Evolutionary conservation across 1,140 invertebrate species (phyloP).

Genomic region (Neodiprion virginianus): DNA sequence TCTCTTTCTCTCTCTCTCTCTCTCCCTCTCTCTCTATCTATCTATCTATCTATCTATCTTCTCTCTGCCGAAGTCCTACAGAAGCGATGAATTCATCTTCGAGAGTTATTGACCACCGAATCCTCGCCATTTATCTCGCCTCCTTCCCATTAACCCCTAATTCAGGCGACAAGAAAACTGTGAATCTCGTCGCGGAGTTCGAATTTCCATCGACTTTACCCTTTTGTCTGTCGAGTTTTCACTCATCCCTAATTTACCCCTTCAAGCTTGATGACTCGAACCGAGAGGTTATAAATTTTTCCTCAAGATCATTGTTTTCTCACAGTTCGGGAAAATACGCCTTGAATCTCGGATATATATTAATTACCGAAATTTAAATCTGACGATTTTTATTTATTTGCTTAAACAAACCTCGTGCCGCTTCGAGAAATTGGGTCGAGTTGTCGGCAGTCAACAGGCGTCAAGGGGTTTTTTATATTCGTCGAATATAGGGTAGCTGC

Average conservation of each 20-base stretch:
- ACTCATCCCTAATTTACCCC: too few species aligned
- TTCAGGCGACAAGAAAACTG: not conserved
- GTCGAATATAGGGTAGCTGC: not conserved
- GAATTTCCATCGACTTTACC: constrained; percentile 9
- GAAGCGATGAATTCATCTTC: too few species aligned
- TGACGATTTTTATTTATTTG: not conserved
- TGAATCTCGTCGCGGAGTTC: constrained; percentile 37
- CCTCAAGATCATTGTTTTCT: too few species aligned
- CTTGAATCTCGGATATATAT: not conserved
- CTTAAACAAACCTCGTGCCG: not conserved
- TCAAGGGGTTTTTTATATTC: not conserved
- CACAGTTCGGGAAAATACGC: too few species aligned
- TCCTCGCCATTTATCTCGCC: not conserved
- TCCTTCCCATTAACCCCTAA: constrained; percentile 12
- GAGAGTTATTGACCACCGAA: too few species aligned
- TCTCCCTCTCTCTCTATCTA: constrained; percentile 25
- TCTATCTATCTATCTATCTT: constrained; percentile 3
- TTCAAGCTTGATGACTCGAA: too few species aligned
- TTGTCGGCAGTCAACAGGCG: not conserved
- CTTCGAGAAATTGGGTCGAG: not conserved
- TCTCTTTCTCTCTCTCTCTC: constrained; percentile 36
- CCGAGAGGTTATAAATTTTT: too few species aligned
- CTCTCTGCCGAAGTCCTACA: constrained; percentile 5
- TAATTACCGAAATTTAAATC: not conserved
- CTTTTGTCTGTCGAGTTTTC: too few species aligned